Evolutionary conservation across 1,140 invertebrate species (phyloP).

Genomic region (Drosophila subpulchrella): DNA sequence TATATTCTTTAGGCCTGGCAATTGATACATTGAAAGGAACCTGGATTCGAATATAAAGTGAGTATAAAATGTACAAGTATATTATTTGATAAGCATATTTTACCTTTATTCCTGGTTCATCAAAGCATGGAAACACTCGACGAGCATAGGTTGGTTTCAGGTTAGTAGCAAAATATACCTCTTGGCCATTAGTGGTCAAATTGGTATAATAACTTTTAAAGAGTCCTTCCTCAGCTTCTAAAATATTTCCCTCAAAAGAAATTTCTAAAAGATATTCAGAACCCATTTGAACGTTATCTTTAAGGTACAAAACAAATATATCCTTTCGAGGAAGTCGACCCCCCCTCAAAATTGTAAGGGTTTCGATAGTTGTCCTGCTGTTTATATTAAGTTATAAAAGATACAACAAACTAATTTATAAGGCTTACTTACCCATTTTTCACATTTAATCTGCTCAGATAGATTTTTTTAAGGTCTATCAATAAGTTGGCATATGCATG

Average conservation of each 20-base stretch:
- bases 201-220: conserved; percentile 87
- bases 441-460: conserved; percentile 16
- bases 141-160: conserved; percentile 93
- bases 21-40: conserved; percentile 89
- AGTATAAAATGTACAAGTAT: neutral
- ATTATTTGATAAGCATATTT: neutral
- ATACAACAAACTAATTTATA: neutral
- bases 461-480: conserved; percentile 85
- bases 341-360: conserved; percentile 51
- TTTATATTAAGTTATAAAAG: neutral
- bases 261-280: conserved; percentile 86
- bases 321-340: conserved; percentile 86
- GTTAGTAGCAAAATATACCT: conserved; percentile 89
- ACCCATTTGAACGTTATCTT: conserved; percentile 85
- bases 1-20: conserved; percentile 86
- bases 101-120: conserved; percentile 93
- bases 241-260: conserved; percentile 87
- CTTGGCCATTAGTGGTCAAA: conserved; percentile 84
- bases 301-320: conserved; percentile 86
- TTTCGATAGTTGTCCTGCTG: neutral
- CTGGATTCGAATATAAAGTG: conserved; percentile 11
- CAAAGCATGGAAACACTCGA: conserved; percentile 96
- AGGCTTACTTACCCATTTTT: conserved; percentile 79
- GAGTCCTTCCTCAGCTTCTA: conserved; percentile 86
- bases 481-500: conserved; percentile 87